Conservation (phyloP, 1,140 invertebrate species). For the Meloidogyne floridensis region DNA sequence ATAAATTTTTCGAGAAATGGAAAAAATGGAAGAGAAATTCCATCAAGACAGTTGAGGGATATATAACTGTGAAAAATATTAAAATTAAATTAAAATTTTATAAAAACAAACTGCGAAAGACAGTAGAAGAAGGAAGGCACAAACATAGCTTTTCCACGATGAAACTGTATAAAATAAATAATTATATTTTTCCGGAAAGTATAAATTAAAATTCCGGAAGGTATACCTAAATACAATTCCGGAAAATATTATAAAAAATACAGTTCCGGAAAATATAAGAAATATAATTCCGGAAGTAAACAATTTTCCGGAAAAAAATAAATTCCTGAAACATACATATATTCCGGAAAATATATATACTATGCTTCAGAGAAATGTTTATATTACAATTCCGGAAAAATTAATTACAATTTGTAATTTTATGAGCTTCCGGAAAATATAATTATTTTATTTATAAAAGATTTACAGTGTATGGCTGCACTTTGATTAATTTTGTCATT, state of each 20-base stretch:
- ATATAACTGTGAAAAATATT: constrained; percentile 59
- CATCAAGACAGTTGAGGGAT: constrained; percentile 68
- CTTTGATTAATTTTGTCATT: constrained; percentile 34
- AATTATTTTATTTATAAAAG: no score
- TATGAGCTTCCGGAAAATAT: no score
- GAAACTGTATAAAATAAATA: constrained; percentile 29
- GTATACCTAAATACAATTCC: no score
- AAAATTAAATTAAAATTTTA: neutral
- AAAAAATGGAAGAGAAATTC: constrained; percentile 72
- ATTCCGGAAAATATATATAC: no score
- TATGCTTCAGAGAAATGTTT: no score
- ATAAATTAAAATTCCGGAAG: neutral
- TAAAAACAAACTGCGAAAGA: constrained; percentile 56
- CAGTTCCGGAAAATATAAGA: no score
- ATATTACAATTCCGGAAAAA: no score
- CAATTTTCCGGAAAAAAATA: no score
- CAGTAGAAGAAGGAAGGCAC: constrained; percentile 69
- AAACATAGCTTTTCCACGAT: constrained; percentile 66
- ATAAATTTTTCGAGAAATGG: constrained; percentile 70
- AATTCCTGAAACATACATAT: no score
- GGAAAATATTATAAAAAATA: no score
- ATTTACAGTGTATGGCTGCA: constrained; percentile 64
- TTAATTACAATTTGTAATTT: neutral
- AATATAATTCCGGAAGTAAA: no score
- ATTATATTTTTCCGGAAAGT: neutral